Percentiles rank a stretch among this genome's conserved stretches.
phyloP scores from a whole-genome alignment of 2,888 invertebrate genomes.

The Rotaria sp. region DNA sequence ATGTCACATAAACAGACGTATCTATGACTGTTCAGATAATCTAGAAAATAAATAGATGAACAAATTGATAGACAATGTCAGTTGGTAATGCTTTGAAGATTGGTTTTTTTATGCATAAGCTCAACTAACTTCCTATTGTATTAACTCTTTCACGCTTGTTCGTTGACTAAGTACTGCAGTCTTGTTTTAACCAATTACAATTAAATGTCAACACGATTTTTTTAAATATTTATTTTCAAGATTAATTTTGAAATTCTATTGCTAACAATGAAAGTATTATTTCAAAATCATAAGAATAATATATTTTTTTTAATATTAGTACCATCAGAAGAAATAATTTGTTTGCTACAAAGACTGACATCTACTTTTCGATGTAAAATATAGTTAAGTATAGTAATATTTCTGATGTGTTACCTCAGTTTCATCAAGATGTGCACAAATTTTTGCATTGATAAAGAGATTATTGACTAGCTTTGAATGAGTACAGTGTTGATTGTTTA shows the following conservation, averaged over 20 bases:
- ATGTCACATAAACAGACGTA: slow-evolving; percentile 11
- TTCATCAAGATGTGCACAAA: neutral
- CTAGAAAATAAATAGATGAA: neutral
- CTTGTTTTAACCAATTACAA: neutral
- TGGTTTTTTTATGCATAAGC: neutral
- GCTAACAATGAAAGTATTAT: neutral
- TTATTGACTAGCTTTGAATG: neutral
- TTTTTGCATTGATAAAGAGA: neutral
- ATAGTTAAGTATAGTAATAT: too few relatives aligned
- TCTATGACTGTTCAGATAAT: neutral
- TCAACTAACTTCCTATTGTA: neutral
- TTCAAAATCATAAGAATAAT: neutral
- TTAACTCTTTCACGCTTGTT: neutral
- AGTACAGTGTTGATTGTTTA: neutral
- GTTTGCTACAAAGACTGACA: neutral
- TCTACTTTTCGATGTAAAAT: neutral
- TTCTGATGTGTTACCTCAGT: too few relatives aligned
- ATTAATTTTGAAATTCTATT: neutral
- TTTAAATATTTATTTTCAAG: neutral
- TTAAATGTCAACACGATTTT: neutral
- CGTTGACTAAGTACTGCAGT: neutral
- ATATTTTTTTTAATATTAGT: neutral
- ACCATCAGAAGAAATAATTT: neutral
- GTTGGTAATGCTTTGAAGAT: neutral
- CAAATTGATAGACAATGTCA: neutral